These are phyloP conservation scores for Cosmia trapezina DNA, from an alignment of 2,888 invertebrate species.

Conservation along the genomic window DNA sequence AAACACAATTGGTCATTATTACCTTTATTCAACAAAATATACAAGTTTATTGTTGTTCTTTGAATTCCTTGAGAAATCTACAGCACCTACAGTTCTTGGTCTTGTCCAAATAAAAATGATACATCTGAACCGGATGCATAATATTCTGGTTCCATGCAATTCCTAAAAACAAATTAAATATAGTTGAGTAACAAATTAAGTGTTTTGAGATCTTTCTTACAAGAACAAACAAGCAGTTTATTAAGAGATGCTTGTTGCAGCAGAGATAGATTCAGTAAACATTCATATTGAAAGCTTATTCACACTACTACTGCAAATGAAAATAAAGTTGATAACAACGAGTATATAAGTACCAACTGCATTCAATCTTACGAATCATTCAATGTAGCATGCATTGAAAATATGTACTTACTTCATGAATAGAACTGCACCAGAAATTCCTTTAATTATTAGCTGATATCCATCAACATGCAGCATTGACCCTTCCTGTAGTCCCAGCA, in stretches of 20 bases:
- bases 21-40: constrained; percentile 29
- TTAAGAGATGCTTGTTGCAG: not conserved
- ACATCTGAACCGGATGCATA: constrained; percentile 90
- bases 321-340: not conserved
- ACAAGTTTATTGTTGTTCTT: constrained; percentile 28
- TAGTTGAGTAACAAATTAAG: not conserved
- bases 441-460: constrained; percentile 90
- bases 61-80: not conserved
- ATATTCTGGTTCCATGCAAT: constrained; percentile 86
- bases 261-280: not conserved
- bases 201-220: not conserved
- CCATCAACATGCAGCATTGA: constrained; percentile 91
- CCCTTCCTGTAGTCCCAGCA: constrained; percentile 94
- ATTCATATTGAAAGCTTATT: not conserved
- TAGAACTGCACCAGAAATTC: constrained; percentile 91
- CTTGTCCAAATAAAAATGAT: constrained; percentile 84
- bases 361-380: not conserved
- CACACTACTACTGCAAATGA: not conserved
- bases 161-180: constrained; percentile 83
- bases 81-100: constrained; percentile 42
- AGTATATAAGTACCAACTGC: not conserved
- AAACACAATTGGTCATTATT: constrained; percentile 31
- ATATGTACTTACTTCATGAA: constrained; percentile 91
- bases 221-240: not conserved
- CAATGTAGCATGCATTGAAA: not conserved